phyloP scores from a whole-genome alignment of 2,797 vertebrate genomes.

The Cygnus olor region DNA sequence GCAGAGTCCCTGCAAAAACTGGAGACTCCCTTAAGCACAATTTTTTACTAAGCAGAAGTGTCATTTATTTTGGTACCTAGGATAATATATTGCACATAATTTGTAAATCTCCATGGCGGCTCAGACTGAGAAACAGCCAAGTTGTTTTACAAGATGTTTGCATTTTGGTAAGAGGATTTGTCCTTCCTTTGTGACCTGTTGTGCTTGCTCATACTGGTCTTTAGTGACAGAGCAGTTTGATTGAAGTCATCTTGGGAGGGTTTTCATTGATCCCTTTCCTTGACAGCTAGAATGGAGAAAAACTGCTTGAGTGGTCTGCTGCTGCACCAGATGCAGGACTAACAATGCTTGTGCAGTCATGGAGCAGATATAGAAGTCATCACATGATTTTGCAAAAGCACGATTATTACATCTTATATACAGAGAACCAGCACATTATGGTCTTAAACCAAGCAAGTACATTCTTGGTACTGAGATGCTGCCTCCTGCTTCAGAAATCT shows the following conservation, averaged over 20 bases:
- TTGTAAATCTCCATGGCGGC: neutral
- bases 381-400: neutral
- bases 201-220: neutral
- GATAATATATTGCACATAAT: neutral
- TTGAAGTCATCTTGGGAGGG: neutral
- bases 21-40: neutral
- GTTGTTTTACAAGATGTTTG: neutral
- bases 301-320: neutral
- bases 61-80: neutral
- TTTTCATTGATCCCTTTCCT: neutral
- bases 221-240: neutral
- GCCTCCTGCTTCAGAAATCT: neutral
- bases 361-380: neutral
- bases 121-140: neutral
- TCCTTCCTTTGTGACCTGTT: neutral
- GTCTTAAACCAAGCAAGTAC: neutral
- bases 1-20: neutral
- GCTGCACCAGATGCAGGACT: neutral
- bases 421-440: neutral
- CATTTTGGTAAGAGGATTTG: neutral
- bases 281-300: neutral
- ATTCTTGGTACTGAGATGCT: neutral
- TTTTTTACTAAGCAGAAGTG: neutral
- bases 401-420: neutral
- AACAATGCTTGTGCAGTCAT: neutral